Evolutionary conservation across 1,140 invertebrate species (phyloP).

Genomic region (Octopus bimaculoides): DNA sequence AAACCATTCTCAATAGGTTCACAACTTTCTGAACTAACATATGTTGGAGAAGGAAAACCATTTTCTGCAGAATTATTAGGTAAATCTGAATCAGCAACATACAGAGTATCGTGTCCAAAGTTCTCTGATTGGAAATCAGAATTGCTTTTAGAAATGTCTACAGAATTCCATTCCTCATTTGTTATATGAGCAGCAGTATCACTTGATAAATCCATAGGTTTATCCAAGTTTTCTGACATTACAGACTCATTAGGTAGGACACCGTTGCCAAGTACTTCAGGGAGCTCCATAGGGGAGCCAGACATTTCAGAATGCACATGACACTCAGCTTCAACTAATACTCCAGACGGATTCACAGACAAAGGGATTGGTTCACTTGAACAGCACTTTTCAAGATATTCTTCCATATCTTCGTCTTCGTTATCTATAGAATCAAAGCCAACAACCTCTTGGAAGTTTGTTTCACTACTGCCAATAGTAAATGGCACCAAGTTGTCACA

Average conservation of each 20-base stretch:
- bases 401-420: conserved; percentile 33
- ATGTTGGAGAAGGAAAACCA: neutral
- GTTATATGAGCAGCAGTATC: neutral
- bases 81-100: neutral
- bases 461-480: no score
- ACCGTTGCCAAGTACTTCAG: neutral
- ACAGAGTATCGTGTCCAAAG: neutral
- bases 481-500: no score
- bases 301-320: neutral
- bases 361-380: neutral
- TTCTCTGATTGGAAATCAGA: neutral
- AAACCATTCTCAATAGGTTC: conserved; percentile 40
- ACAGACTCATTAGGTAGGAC: neutral
- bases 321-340: neutral
- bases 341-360: neutral
- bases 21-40: conserved; percentile 1
- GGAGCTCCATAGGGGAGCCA: neutral
- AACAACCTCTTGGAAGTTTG: conserved; percentile 16
- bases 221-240: neutral
- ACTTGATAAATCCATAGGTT: neutral
- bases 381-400: conserved; percentile 28
- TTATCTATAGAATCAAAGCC: conserved; percentile 28
- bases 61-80: neutral
- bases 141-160: neutral
- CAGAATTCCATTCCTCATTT: neutral